These are phyloP conservation scores for Platysternon megacephalum DNA, from an alignment of 2,113 vertebrate species.

Conservation along the genomic window DNA sequence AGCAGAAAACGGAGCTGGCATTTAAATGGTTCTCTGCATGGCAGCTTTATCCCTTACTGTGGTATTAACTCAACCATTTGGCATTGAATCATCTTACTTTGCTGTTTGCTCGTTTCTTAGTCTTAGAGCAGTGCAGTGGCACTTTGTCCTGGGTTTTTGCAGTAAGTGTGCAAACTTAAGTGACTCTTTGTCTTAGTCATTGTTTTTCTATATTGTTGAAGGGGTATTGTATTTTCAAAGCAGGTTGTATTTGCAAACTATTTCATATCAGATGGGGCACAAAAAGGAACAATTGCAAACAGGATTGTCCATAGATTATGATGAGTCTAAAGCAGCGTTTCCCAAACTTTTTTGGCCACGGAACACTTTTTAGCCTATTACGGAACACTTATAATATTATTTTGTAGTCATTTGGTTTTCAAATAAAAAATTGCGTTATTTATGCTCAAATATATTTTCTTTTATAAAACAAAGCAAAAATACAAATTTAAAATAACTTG, in stretches of 20 bases:
- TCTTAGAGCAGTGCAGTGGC: background rate
- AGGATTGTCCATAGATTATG: background rate
- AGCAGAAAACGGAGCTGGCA: background rate
- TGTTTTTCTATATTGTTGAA: background rate
- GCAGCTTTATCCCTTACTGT: background rate
- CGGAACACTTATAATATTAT: too few species aligned
- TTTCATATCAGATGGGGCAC: background rate
- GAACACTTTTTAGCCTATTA: too few species aligned
- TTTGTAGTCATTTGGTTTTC: too few species aligned
- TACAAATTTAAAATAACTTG: too few species aligned
- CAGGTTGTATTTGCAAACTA: fast-evolving
- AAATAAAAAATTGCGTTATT: too few species aligned
- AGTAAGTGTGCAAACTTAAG: background rate
- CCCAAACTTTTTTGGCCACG: too few species aligned
- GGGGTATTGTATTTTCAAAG: background rate
- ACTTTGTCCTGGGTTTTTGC: background rate
- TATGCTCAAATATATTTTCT: too few species aligned
- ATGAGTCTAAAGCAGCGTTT: background rate
- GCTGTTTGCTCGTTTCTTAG: background rate
- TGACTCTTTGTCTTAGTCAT: background rate
- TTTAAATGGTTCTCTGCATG: background rate
- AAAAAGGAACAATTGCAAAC: background rate
- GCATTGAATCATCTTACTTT: background rate
- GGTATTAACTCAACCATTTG: background rate
- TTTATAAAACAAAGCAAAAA: too few species aligned